These are phyloP conservation scores for Drosophila pruinosa DNA, from an alignment of 1,140 invertebrate genomes.

Conservation along the genomic window DNA sequence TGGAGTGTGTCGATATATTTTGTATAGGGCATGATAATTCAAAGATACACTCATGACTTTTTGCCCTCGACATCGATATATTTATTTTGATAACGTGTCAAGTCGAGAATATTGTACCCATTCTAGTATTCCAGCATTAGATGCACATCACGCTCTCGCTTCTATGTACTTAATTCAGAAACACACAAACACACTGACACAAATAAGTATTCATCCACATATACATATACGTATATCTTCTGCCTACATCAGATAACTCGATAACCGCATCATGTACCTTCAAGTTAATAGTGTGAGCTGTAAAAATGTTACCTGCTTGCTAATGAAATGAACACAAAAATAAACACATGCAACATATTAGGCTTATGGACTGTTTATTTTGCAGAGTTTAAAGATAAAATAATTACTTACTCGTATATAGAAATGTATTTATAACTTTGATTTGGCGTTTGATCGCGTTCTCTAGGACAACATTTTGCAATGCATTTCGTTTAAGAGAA, in stretches of 20 bases:
- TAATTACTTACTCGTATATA: slow-evolving; percentile 25
- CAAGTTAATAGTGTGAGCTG: slow-evolving; percentile 82
- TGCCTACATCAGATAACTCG: slow-evolving; percentile 40
- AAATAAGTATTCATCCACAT: background rate
- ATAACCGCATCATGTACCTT: slow-evolving; percentile 76
- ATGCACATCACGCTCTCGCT: slow-evolving; percentile 34
- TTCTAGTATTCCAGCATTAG: background rate
- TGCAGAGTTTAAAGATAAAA: slow-evolving; percentile 46
- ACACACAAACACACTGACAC: slow-evolving; percentile 10
- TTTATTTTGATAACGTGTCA: background rate
- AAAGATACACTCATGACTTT: background rate
- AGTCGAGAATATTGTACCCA: background rate
- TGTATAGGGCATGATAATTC: background rate
- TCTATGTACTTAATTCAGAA: slow-evolving; percentile 16
- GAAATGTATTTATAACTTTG: slow-evolving; percentile 1
- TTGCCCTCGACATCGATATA: background rate
- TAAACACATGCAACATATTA: slow-evolving; percentile 25
- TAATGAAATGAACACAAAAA: slow-evolving; percentile 52
- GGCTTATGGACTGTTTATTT: slow-evolving; percentile 39
- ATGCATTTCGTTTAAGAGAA: slow-evolving; percentile 48
- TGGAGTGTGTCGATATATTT: background rate
- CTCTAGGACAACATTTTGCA: slow-evolving; percentile 68
- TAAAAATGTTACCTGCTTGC: slow-evolving; percentile 83
- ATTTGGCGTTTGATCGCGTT: slow-evolving; percentile 32
- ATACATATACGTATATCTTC: slow-evolving; percentile 21